Conservation (phyloP, 2,888 invertebrate genomes). For the Fragum fragum region DNA sequence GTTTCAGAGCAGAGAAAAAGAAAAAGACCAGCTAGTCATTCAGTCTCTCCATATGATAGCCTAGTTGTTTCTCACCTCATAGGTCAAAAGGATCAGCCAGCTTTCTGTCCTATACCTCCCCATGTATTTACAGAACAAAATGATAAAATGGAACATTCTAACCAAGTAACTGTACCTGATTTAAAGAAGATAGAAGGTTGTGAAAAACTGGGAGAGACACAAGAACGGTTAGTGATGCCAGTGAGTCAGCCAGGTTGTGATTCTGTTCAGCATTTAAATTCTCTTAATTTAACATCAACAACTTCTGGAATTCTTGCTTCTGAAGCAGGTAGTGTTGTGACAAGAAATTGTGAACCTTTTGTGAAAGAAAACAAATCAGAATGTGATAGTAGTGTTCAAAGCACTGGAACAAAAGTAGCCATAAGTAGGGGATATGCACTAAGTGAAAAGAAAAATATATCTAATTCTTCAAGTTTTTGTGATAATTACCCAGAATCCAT, state of each 20-base stretch:
- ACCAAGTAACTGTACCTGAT: background rate
- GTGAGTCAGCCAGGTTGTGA: slow-evolving; percentile 4
- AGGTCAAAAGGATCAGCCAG: background rate
- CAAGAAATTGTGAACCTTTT: background rate
- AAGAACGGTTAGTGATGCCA: background rate
- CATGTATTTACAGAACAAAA: background rate
- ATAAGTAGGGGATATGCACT: background rate
- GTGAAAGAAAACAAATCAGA: background rate
- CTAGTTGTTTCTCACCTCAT: slow-evolving; percentile 1
- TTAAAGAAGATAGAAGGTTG: background rate
- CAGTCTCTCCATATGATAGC: background rate
- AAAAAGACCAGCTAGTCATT: slow-evolving; percentile 9
- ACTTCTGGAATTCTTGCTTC: background rate
- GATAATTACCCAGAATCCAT: background rate
- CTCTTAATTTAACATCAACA: background rate
- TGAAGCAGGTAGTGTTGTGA: slow-evolving; percentile 17
- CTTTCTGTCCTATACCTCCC: background rate
- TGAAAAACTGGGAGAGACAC: background rate
- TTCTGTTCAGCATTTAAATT: slow-evolving; percentile 10
- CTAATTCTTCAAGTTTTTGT: background rate
- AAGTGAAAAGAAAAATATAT: background rate
- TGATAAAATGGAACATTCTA: background rate
- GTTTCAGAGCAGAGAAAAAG: slow-evolving; percentile 22
- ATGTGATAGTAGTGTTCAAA: background rate
- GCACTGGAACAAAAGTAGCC: background rate